Percentiles rank a stretch among this genome's conserved stretches.
phyloP scores from a whole-genome alignment of 2,888 invertebrate genomes.

The Malacosoma neustria region DNA sequence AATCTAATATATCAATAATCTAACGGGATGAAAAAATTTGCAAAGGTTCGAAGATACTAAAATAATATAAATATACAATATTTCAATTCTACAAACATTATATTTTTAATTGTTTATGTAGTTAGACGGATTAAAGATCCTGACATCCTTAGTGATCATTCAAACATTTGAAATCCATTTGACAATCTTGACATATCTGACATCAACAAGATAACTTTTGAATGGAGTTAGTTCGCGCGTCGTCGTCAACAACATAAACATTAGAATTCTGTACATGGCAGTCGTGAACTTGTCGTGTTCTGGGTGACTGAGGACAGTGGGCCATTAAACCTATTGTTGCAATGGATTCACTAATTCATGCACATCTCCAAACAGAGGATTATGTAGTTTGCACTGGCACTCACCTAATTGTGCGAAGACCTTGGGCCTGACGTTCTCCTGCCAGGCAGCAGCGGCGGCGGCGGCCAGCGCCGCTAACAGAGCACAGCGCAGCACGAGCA shows the following conservation, averaged over 20 bases:
- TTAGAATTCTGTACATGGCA: slow-evolving; percentile 24
- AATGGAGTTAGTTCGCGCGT: slow-evolving; percentile 50
- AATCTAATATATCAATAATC: too few species aligned
- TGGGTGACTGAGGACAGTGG: slow-evolving; percentile 31
- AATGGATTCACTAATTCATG: slow-evolving; percentile 42
- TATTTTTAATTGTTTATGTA: slow-evolving; percentile 29
- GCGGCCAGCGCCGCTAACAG: slow-evolving; percentile 71
- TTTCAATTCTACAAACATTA: too few species aligned
- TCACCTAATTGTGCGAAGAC: slow-evolving; percentile 94
- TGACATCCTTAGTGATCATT: slow-evolving; percentile 18
- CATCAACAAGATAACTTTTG: slow-evolving; percentile 51
- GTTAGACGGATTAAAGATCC: slow-evolving; percentile 6
- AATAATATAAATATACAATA: too few species aligned
- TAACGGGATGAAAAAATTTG: too few species aligned
- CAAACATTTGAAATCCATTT: slow-evolving; percentile 19
- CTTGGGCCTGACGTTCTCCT: slow-evolving; percentile 94
- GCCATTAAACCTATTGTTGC: slow-evolving; percentile 49
- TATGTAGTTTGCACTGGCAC: slow-evolving; percentile 42
- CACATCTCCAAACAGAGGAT: slow-evolving; percentile 32
- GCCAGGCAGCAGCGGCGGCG: slow-evolving; percentile 82
- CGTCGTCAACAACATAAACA: slow-evolving; percentile 66
- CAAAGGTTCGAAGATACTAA: too few species aligned
- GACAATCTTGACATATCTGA: slow-evolving; percentile 34
- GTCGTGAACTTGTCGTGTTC: slow-evolving; percentile 30
- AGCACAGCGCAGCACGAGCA: slow-evolving; percentile 67